Base-by-base conservation (phyloP, 2,888 invertebrate species). In the Drosophila austrosaltans region DNA sequence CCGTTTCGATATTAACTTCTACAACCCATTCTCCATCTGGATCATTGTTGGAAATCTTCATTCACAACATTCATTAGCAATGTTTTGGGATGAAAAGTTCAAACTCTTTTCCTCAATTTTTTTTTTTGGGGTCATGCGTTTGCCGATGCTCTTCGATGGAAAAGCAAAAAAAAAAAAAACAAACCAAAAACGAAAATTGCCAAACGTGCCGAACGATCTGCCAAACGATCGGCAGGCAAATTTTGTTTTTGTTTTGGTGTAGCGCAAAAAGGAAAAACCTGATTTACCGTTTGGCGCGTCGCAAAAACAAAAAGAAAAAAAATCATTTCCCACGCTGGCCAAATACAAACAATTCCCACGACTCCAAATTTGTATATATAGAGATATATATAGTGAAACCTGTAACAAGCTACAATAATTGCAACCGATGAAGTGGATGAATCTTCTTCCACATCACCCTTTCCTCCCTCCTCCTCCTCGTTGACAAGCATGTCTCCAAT, bases 361-460 rank as follows among this genome's bases (percentile, higher is more conserved):
- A 80, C 86, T 81, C 89, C 86, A 89, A 90, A 89, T 89, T 90
- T 86, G 90, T 90, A 84, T 87, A 89, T 80, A 81, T 74, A 68
- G 70, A 72, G 58, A 68, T 57, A 65, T 44, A 73, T 68, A 70
- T 68, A 75, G 60, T 44, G 48, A 83, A 87, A 87, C 87, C 77
- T 84, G 83, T 80, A 87, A 84, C 84, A 73, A 80, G 78, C 75
- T 57, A 48, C 83, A 81, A 81, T 84, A 87, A 87, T 84, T 84
- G 87, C 87, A 78, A 81, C 67, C 69, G 72, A 76, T 76, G 76
- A 79, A 48, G 76, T 67, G 64, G 57, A 57, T 57, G 57, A 64
- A 12, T 59, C 44, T 44, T 44, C 48, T 4, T 48, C 48, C 48
- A 7, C 22, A 10, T 25, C 42, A 42, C 42, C 42, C 42, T 16